Evolutionary conservation across 2,113 vertebrate species (phyloP), one percentile per base, ranked within the genome.

Genomic region (Sisor rabdophorus): DNA sequence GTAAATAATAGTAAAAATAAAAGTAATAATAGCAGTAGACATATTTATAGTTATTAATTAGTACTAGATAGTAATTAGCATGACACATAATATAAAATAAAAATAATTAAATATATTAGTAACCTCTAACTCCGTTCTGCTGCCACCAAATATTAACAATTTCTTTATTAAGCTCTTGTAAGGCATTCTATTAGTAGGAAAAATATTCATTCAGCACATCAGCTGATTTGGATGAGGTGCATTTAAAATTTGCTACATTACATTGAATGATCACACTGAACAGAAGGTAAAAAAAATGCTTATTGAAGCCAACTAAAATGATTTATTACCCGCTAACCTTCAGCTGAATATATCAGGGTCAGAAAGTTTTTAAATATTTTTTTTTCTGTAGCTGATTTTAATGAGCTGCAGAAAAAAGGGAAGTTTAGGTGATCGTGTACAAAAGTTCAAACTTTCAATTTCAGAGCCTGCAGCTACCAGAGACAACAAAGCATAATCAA

Each of bases 391-490:
- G 47, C 47, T 52, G 65, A 16, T 52, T 69, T 69, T 69, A 69
- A 69, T 52, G 65, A 69, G 65, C 47, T 28, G 10, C 24, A 28
- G 19, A 50, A 17, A 47, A 48, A 64, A 64, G 60, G 32, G 60
- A 75, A 75, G 32, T 32, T 5, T 20, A 26, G 73, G 61, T 55
- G 60, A 75, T 52, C 60, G 24, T 10, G 73, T 53, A 55, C 60
- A 75, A 20, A 75, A 75, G 73, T 75, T 75, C 73, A 75, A 65
- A 28, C 30, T 50, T 75, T 65, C 55, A 50, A 75, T 75, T 53
- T 44, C 60, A 54, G n/a, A 63, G 40, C 61, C 19, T 63, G 22
- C 20, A n/a, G 3, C 73, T 75, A 32, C 28, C 50, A 54, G 73
- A 28, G 12, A 50, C 60, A 30, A 65, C 60, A 40, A 75, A 50